Conservation (phyloP, 2,888 invertebrate species). For the Thecophora atra region DNA sequence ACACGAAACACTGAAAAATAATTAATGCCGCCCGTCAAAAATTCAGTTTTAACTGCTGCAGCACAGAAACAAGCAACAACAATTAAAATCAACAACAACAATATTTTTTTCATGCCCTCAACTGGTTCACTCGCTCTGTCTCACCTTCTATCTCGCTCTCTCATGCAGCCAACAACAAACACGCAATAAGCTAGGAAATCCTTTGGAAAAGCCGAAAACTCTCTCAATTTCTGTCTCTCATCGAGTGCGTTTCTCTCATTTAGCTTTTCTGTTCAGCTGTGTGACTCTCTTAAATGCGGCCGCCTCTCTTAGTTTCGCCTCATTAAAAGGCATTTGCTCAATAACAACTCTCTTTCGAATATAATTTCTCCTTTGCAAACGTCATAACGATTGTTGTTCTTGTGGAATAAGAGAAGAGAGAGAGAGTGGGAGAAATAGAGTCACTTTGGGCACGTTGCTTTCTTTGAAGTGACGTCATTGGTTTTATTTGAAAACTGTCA, state of each 20-base stretch:
- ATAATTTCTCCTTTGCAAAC: conserved; percentile 5
- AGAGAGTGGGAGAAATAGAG: too few species aligned
- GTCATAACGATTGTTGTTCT: background rate
- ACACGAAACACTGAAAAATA: conserved; percentile 31
- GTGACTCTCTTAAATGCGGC: background rate
- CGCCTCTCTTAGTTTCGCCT: too few species aligned
- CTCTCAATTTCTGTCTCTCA: background rate
- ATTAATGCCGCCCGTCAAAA: conserved; percentile 40
- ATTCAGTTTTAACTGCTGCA: conserved; percentile 11
- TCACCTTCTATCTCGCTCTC: conserved; percentile 2
- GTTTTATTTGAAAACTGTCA: conserved; percentile 10
- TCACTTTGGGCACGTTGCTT: conserved; percentile 6
- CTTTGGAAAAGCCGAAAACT: background rate
- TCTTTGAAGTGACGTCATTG: conserved; percentile 27
- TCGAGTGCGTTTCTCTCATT: background rate
- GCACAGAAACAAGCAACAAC: conserved; percentile 12
- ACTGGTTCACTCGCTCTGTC: background rate
- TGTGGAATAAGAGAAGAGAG: background rate
- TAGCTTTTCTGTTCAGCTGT: background rate
- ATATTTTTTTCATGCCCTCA: conserved; percentile 6
- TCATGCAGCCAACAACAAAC: too few species aligned
- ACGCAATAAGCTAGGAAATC: too few species aligned
- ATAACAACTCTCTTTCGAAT: conserved; percentile 19
- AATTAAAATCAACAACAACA: background rate
- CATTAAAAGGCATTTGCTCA: background rate